Evolutionary conservation across 2,797 vertebrate species (phyloP).

Genomic region (Babyrousa celebensis): DNA sequence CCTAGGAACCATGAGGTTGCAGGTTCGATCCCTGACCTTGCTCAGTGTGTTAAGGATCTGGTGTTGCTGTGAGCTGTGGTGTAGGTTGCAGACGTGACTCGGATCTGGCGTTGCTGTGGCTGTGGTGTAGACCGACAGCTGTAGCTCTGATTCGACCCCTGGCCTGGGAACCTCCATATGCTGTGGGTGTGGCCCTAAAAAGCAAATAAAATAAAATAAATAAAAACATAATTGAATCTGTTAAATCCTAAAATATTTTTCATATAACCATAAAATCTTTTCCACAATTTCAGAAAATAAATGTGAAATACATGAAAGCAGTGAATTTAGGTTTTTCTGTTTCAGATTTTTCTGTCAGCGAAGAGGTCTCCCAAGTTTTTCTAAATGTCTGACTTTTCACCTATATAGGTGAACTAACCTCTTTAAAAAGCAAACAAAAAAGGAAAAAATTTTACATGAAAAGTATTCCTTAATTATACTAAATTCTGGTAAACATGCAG

Average conservation of each 20-base stretch:
- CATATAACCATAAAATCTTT: background rate
- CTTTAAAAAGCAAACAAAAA: background rate
- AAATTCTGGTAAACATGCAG: background rate
- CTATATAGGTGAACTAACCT: background rate
- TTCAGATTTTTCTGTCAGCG: background rate
- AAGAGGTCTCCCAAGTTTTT: background rate
- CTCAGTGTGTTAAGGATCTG: too few species aligned
- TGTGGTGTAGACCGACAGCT: too few species aligned
- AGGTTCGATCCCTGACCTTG: too few species aligned
- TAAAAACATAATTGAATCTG: background rate
- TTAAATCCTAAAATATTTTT: constrained; percentile 38
- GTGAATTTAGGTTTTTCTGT: constrained; percentile 18
- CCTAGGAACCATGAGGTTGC: too few species aligned
- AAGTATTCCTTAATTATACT: constrained; percentile 4
- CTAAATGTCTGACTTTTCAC: background rate
- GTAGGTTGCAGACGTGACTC: too few species aligned
- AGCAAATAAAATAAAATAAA: too few species aligned
- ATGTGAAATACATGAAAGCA: background rate
- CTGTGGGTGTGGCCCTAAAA: too few species aligned
- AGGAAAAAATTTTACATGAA: background rate
- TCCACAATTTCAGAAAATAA: constrained; percentile 29
- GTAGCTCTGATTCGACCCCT: too few species aligned
- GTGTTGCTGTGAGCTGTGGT: too few species aligned
- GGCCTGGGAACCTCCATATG: too few species aligned
- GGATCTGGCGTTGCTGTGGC: too few species aligned